Conservation (phyloP, 1,140 invertebrate genomes). For the Drosophila fuyamai region DNA sequence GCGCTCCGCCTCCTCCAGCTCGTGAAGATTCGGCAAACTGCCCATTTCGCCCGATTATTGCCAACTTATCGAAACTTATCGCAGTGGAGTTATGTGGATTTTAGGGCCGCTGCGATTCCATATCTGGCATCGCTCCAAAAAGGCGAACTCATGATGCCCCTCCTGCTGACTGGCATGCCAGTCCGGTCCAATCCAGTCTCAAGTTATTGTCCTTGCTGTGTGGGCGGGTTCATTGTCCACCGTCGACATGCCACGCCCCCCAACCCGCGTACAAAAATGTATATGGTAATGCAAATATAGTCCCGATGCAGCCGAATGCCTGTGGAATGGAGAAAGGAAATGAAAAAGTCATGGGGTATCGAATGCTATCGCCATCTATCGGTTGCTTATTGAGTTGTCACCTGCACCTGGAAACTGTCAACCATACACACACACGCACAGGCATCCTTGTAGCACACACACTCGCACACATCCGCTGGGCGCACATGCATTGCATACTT, state of each 20-base stretch:
- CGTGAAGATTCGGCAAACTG: constrained; percentile 88
- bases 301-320: constrained; percentile 7
- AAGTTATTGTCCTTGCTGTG: constrained; percentile 29
- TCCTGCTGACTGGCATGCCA: constrained; percentile 14
- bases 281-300: background rate
- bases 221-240: constrained; percentile 55
- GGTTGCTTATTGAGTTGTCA: constrained; percentile 19
- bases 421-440: constrained; percentile 3
- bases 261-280: background rate
- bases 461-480: constrained; percentile 1
- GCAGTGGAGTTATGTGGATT: constrained; percentile 1
- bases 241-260: constrained; percentile 13
- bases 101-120: constrained; percentile 1
- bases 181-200: constrained; percentile 9
- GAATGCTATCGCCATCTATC: constrained; percentile 15
- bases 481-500: constrained; percentile 22
- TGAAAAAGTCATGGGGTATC: constrained; percentile 8
- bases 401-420: constrained; percentile 27
- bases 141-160: constrained; percentile 8
- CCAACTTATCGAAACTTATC: background rate
- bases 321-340: constrained; percentile 16
- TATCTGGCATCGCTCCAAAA: constrained; percentile 8
- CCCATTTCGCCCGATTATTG: constrained; percentile 85
- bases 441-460: background rate
- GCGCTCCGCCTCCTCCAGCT: constrained; percentile 84